These are phyloP conservation scores for Campoletis raptor DNA, from an alignment of 2,888 invertebrate species.

Conservation along the genomic window DNA sequence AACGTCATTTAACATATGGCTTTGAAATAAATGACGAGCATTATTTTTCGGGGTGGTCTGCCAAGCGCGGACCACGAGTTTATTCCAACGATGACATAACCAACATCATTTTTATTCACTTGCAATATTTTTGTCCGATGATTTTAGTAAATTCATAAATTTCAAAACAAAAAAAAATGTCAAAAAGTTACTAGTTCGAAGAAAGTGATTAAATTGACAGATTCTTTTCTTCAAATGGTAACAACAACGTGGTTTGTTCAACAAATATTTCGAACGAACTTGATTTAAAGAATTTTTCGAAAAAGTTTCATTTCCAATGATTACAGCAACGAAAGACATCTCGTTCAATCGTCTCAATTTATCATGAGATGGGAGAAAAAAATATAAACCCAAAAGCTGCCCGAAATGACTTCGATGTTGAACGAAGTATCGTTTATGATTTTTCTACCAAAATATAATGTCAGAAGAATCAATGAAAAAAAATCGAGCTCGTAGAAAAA, in stretches of 20 bases:
- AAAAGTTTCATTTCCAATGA: background rate
- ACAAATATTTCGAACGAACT: background rate
- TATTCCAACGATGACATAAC: constrained; percentile 53
- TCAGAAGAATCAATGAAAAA: constrained; percentile 38
- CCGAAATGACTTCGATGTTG: constrained; percentile 31
- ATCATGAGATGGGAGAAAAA: constrained; percentile 24
- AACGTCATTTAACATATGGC: constrained; percentile 44
- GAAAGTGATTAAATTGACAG: background rate
- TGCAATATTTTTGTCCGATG: constrained; percentile 26
- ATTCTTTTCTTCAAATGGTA: background rate
- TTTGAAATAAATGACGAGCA: constrained; percentile 53
- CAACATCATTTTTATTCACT: constrained; percentile 43
- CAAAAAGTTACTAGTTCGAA: background rate
- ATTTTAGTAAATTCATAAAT: constrained; percentile 20
- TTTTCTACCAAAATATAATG: constrained; percentile 38
- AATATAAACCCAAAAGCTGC: background rate
- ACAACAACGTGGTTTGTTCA: background rate
- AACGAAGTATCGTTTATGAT: constrained; percentile 7
- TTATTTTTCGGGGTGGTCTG: constrained; percentile 52
- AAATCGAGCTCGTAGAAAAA: background rate
- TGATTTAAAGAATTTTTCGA: background rate
- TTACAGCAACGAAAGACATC: background rate
- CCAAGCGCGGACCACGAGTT: constrained; percentile 42
- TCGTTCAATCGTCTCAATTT: background rate
- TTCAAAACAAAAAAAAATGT: background rate